phyloP scores from a whole-genome alignment of 2,888 invertebrate genomes.

The Rhamnusium bicolor region DNA sequence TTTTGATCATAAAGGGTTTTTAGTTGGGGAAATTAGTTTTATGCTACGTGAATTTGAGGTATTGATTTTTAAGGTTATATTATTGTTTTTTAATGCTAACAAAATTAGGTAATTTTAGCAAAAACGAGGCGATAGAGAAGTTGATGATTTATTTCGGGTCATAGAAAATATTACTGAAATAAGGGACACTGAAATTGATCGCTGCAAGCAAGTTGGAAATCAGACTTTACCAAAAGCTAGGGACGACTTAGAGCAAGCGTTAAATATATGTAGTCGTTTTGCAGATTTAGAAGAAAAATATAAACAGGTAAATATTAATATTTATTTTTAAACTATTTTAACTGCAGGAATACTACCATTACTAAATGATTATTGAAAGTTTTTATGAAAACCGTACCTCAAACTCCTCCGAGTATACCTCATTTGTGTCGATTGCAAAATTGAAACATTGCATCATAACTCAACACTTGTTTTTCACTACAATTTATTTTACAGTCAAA shows the following conservation, averaged over 20 bases:
- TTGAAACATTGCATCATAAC: conserved; percentile 31
- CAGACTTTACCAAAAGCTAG: conserved; percentile 76
- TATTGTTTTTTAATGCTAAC: conserved; percentile 29
- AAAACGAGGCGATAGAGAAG: conserved; percentile 84
- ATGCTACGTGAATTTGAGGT: conserved; percentile 90
- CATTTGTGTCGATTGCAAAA: neutral
- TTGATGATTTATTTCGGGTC: conserved; percentile 83
- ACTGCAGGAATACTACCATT: neutral
- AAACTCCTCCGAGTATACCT: conserved; percentile 2
- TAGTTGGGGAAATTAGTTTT: conserved; percentile 89
- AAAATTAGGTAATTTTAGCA: conserved; percentile 73
- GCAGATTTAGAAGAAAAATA: conserved; percentile 74
- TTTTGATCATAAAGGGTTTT: conserved; percentile 89
- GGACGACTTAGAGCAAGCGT: conserved; percentile 79
- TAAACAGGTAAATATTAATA: conserved; percentile 62
- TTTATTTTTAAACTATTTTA: neutral
- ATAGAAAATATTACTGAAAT: conserved; percentile 85
- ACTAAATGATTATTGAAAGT: neutral
- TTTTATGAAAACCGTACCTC: neutral
- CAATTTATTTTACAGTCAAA: neutral
- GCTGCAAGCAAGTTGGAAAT: conserved; percentile 77
- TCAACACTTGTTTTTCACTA: conserved; percentile 26
- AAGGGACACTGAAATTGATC: conserved; percentile 82
- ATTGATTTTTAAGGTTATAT: conserved; percentile 54
- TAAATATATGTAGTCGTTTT: conserved; percentile 77